Evolutionary conservation across 2,888 invertebrate genomes (phyloP), one percentile per base, ranked within the genome.

Genomic region (Eupithecia abbreviata): DNA sequence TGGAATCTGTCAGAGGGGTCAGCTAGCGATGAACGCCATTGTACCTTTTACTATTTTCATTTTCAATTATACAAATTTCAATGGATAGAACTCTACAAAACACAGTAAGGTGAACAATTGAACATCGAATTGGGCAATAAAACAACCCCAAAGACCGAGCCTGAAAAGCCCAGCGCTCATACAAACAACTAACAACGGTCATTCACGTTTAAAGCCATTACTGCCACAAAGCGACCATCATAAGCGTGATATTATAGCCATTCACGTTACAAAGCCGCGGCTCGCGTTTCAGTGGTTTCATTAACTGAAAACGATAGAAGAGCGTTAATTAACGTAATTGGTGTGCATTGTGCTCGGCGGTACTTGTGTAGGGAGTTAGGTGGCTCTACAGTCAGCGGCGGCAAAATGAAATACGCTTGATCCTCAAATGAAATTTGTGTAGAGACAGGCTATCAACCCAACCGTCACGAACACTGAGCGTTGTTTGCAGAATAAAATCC

Each of bases 311-410:
- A 79, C 76, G 76, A 79, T 79, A 75, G 75, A 72, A 73, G 47
- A 71, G 75, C 78, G 72, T 79, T 79, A 75, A 79, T 77, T 79
- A 77, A 73, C 65, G 74, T 79, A 79, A 77, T 79, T 77, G 77
- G 77, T 75, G 77, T 75, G 71, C 77, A 78, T 76, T 78, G 76
- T 76, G 69, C 47, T 69, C 47, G 30, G 47, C 45, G n/a, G 45
- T 49, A 70, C 49, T 70, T 70, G 47, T 30, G 9, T 55, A 45
- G 69, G 47, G 12, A 12, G 69, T 68, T 62, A 45, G 62, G 62
- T 30, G 62, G 30, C 12, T 62, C 30, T 62, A 62, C 62, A 62
- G 30, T 66, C 42, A 13, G 66, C 66, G 66, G 42, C 15, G 66
- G 6, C 2, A 42, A 66, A 13, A 15, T 66, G 66, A 13, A 41